A percentile compares a stretch with the other conserved stretches of the same genome.
Conservation (phyloP, 2,888 invertebrate species). For the Ophraella communa region DNA sequence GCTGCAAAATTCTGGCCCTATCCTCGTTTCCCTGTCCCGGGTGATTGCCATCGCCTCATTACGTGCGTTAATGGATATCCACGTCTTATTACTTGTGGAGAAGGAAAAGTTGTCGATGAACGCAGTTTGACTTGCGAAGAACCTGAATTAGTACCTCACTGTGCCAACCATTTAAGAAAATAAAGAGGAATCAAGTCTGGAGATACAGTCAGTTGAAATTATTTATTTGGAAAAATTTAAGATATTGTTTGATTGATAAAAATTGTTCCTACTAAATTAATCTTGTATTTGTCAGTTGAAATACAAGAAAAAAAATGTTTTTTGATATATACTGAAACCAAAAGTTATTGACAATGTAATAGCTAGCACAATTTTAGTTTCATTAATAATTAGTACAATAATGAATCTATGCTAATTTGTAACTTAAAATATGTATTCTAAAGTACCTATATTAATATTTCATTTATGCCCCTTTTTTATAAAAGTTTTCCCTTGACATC, state of each 20-base stretch:
- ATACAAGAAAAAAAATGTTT: background rate
- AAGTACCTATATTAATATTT: too few relatives aligned
- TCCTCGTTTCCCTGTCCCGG: conserved; percentile 88
- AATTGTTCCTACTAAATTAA: too few relatives aligned
- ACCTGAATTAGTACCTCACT: conserved; percentile 64
- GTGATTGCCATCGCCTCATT: conserved; percentile 85
- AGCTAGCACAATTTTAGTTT: too few relatives aligned
- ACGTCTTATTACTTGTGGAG: conserved; percentile 85
- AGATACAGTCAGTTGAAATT: background rate
- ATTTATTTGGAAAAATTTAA: background rate
- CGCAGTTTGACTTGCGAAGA: conserved; percentile 84
- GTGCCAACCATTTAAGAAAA: conserved; percentile 53
- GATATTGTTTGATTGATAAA: too few relatives aligned
- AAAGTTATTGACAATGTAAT: too few relatives aligned
- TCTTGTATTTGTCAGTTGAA: background rate
- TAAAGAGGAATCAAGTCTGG: conserved; percentile 29
- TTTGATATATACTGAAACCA: too few relatives aligned
- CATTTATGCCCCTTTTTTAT: too few relatives aligned
- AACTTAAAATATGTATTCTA: too few relatives aligned
- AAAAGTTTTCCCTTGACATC: too few relatives aligned
- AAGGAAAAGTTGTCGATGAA: conserved; percentile 87
- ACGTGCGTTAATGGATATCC: conserved; percentile 92
- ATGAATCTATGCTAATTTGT: too few relatives aligned
- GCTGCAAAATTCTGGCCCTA: conserved; percentile 92
- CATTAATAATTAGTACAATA: too few relatives aligned